Evolutionary conservation across 2,888 invertebrate species (phyloP).

Genomic region (Epinotia bilunana): DNA sequence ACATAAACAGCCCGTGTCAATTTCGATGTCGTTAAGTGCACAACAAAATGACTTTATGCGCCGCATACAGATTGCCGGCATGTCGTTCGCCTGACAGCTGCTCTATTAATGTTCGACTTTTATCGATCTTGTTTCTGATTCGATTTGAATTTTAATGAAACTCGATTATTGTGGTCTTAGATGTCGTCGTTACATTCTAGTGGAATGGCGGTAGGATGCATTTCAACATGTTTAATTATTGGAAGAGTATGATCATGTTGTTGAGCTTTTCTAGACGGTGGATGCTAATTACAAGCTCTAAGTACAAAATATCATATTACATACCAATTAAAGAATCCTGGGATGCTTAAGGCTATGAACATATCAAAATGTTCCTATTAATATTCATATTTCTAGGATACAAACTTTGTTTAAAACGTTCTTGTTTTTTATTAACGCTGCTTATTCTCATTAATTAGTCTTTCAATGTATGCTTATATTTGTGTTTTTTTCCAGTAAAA

Average conservation of each 20-base stretch:
- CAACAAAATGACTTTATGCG: constrained; percentile 68
- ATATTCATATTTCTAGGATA: constrained; percentile 19
- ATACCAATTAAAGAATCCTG: constrained; percentile 21
- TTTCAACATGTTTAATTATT: constrained; percentile 37
- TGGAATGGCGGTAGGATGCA: constrained; percentile 49
- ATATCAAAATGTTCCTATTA: constrained; percentile 13
- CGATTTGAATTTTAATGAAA: constrained; percentile 72
- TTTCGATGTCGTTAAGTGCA: constrained; percentile 68
- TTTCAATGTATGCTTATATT: too few relatives aligned
- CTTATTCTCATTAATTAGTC: neutral
- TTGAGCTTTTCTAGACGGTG: constrained; percentile 13
- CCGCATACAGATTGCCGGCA: constrained; percentile 58
- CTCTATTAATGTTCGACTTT: constrained; percentile 67
- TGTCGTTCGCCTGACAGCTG: constrained; percentile 56
- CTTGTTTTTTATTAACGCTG: constrained; percentile 37
- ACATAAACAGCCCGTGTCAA: constrained; percentile 53
- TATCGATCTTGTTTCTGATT: constrained; percentile 63
- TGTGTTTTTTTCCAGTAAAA: too few relatives aligned
- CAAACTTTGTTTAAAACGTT: neutral
- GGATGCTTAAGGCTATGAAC: constrained; percentile 19
- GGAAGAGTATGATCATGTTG: neutral
- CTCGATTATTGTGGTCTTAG: constrained; percentile 59
- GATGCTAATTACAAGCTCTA: constrained; percentile 18
- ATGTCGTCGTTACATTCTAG: constrained; percentile 51
- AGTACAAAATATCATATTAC: constrained; percentile 39